phyloP scores from a whole-genome alignment of 2,888 invertebrate species.

The Drosophila helvetica region DNA sequence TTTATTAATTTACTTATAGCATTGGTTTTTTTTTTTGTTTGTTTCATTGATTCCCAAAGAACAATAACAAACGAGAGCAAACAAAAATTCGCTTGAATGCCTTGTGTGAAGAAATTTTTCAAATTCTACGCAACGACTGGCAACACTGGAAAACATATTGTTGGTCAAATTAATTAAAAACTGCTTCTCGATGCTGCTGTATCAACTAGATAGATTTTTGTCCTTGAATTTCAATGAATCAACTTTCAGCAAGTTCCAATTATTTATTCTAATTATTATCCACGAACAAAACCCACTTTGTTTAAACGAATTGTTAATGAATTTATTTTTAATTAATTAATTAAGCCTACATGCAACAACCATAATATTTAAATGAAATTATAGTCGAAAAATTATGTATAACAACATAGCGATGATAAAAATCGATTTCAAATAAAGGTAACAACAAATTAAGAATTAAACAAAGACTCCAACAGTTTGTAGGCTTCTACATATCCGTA shows the following conservation, averaged over 20 bases:
- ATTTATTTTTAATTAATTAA: constrained; percentile 67
- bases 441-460: constrained; percentile 22
- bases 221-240: constrained; percentile 25
- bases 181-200: not conserved
- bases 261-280: constrained; percentile 43
- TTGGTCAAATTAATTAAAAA: no score
- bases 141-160: no score
- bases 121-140: no score
- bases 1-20: not conserved
- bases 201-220: not conserved
- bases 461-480: no score
- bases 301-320: constrained; percentile 74
- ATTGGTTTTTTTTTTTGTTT: not conserved
- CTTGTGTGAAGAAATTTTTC: constrained; percentile 14
- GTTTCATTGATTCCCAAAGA: no score
- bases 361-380: constrained; percentile 64
- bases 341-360: constrained; percentile 53
- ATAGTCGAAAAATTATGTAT: constrained; percentile 73
- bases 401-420: constrained; percentile 45
- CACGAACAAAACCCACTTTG: constrained; percentile 52
- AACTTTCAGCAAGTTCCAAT: constrained; percentile 34
- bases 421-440: constrained; percentile 48
- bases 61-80: not conserved
- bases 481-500: no score
- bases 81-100: constrained; percentile 7